Evolutionary conservation across 1,140 invertebrate genomes (phyloP), one percentile per base, ranked within the genome.

Genomic region (Microplitis mediator): DNA sequence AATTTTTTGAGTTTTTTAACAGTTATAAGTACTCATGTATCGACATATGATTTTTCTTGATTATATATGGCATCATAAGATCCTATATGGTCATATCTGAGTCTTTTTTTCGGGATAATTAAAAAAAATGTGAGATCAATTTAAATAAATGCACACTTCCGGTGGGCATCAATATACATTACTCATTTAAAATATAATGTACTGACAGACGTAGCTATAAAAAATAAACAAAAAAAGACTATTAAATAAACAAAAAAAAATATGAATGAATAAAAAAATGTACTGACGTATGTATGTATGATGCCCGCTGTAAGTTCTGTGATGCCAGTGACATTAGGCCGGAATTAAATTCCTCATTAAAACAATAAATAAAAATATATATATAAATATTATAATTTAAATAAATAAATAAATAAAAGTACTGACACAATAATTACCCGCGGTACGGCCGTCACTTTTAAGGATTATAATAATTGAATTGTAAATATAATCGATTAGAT

Each of bases 201-300:
- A 77, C 77, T 76, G 77, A 82, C 79, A 81, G 75, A 78, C 69
- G 74, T 80, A 77, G 73, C 65, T 73, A 75, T 58, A 65, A 69
- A 66, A 45, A 36, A 69, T n/a, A 60, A 23, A 69, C 34, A 16
- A 54, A n/a, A n/a, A 63, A 61, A 14, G 52, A 56, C 50, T 64
- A 64, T 52, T 62, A 65, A n/a, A 68, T 65, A 14, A 35, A 65
- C 36, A 16, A 52, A 39, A 70, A 74, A 69, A 73, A n/a, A n/a
- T n/a, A 64, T 75, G 23, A 23, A 23, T 45, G 39, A 45, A 45
- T 9, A 6, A 72, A 73, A 76, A 60, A 65, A 71, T 76, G 71
- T 76, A 71, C 62, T 76, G 63, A 65, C 63, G 71, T 69, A 74
- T 73, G 72, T 69, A 76, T 73, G 72, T 69, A 69, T 71, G 75